phyloP scores from a whole-genome alignment of 2,888 invertebrate species.

The Yponomeuta evonymella region DNA sequence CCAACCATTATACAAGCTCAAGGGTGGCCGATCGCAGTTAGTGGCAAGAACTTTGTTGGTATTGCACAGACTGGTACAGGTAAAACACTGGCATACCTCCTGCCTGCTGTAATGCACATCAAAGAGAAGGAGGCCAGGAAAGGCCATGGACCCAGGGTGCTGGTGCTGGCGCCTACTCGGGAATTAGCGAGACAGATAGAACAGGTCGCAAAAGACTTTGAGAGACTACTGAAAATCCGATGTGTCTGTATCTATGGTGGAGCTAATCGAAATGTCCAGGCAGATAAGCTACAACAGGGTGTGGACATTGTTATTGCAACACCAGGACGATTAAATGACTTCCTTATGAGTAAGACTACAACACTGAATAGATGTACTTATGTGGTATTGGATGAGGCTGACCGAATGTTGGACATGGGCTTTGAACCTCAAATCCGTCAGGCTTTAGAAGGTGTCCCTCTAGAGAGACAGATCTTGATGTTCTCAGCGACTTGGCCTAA shows the following conservation, averaged over 20 bases:
- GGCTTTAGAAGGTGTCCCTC: constrained; percentile 91
- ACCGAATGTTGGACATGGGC: constrained; percentile 98
- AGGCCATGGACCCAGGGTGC: constrained; percentile 87
- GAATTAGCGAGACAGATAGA: constrained; percentile 88
- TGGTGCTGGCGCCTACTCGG: constrained; percentile 87
- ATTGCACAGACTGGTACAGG: constrained; percentile 90
- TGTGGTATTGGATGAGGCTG: constrained; percentile 92
- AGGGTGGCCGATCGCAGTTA: constrained; percentile 89
- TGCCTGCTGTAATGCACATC: constrained; percentile 90
- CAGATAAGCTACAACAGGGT: constrained; percentile 79
- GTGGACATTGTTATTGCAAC: constrained; percentile 93
- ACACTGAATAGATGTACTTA: constrained; percentile 85
- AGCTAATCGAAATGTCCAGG: constrained; percentile 82
- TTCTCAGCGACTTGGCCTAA: constrained; percentile 99
- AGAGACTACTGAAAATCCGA: constrained; percentile 80
- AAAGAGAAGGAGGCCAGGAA: constrained; percentile 82
- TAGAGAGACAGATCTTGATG: constrained; percentile 96
- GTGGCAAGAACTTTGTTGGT: constrained; percentile 88
- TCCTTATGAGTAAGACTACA: constrained; percentile 82
- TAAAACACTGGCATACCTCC: constrained; percentile 84
- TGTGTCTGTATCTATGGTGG: constrained; percentile 93
- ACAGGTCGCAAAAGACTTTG: constrained; percentile 86
- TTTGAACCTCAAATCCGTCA: constrained; percentile 97
- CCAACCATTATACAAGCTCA: constrained; percentile 91
- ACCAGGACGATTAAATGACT: constrained; percentile 90